Conservation (phyloP, 2,113 vertebrate species). For the Columba janthina region DNA sequence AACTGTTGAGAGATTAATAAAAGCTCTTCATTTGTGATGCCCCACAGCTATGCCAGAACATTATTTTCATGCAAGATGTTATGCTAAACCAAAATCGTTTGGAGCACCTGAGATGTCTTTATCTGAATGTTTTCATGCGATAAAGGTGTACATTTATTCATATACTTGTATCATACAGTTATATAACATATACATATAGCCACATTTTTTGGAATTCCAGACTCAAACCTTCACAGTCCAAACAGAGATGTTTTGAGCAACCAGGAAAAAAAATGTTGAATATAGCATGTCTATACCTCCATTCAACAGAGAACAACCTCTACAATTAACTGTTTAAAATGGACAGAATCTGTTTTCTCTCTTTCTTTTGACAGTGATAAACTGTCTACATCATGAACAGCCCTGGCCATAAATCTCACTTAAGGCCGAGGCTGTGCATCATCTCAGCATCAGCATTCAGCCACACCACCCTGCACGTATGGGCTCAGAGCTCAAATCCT, state of each 20-base stretch:
- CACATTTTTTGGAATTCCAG: background rate
- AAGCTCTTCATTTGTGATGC: background rate
- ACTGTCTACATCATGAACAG: slow-evolving; percentile 26
- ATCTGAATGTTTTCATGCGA: background rate
- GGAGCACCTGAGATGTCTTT: background rate
- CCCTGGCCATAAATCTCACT: slow-evolving; percentile 32
- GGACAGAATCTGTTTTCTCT: background rate
- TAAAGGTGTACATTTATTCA: background rate
- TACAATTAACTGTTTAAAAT: slow-evolving; percentile 18
- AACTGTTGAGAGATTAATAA: background rate
- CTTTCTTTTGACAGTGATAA: slow-evolving; percentile 21
- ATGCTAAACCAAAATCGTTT: background rate
- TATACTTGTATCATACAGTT: background rate
- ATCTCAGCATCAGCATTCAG: background rate
- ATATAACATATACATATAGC: background rate
- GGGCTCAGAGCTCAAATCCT: background rate
- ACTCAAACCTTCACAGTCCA: background rate
- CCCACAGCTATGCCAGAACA: background rate
- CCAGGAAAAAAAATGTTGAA: background rate
- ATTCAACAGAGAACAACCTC: background rate
- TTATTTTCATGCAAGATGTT: background rate
- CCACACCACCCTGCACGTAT: rapidly evolving
- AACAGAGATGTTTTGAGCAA: background rate
- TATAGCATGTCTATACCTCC: background rate
- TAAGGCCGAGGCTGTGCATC: background rate